Evolutionary conservation across 1,140 invertebrate genomes (phyloP).

Genomic region (Cyrtorhinus lividipennis): DNA sequence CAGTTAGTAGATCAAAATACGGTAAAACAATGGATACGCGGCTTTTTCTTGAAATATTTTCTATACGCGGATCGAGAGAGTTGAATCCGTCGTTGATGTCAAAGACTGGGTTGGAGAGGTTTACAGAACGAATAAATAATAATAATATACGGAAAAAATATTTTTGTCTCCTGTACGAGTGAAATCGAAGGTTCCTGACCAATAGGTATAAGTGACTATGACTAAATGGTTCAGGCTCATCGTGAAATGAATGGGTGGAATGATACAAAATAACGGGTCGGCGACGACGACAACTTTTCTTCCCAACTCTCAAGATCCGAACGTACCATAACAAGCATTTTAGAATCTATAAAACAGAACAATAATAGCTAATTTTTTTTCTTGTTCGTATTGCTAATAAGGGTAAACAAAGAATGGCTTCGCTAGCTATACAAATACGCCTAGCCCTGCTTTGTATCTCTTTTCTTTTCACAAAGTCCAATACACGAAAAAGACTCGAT

Average conservation of each 20-base stretch:
- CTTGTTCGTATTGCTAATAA: not conserved
- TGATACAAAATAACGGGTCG: no score
- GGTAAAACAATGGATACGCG: not conserved
- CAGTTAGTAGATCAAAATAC: not conserved
- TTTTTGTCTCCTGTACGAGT: no score
- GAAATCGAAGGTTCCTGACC: no score
- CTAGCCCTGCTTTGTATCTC: not conserved
- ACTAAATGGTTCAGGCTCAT: no score
- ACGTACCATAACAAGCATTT: not conserved
- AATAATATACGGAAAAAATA: no score
- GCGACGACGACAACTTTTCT: no score
- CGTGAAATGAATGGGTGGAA: no score
- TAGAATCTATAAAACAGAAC: not conserved
- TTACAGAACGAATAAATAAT: no score
- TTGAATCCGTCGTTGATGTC: not conserved
- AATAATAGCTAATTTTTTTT: not conserved
- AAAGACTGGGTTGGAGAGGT: no score
- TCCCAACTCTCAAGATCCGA: not conserved
- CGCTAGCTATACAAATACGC: not conserved
- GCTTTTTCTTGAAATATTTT: not conserved
- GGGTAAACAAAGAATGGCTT: not conserved
- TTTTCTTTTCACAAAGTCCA: no score
- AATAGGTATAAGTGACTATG: no score
- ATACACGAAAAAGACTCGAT: not conserved
- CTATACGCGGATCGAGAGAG: not conserved